Evolutionary conservation across 2,888 invertebrate genomes (phyloP).

Genomic region (Drosophila acutilabella): DNA sequence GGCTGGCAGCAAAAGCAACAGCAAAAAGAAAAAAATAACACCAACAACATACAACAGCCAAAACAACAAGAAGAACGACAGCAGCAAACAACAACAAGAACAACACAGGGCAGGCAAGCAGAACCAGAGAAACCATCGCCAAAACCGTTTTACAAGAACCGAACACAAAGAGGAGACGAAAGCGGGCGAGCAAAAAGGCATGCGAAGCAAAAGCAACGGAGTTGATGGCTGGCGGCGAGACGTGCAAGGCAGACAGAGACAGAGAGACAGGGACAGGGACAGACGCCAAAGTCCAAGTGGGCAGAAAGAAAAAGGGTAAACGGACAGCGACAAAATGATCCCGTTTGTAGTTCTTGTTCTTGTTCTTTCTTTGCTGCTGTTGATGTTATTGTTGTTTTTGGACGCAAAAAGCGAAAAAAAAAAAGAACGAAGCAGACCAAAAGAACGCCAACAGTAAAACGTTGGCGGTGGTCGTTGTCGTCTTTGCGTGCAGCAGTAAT

Average conservation of each 20-base stretch:
- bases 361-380: slow-evolving; percentile 9
- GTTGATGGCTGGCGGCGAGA: slow-evolving; percentile 3
- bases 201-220: slow-evolving; percentile 34
- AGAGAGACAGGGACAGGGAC: slow-evolving; percentile 42
- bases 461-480: slow-evolving; percentile 52
- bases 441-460: slow-evolving; percentile 45
- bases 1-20: slow-evolving; percentile 54
- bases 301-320: slow-evolving; percentile 49
- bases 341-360: slow-evolving; percentile 53
- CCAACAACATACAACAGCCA: slow-evolving; percentile 27
- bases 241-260: slow-evolving; percentile 33
- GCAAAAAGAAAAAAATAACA: slow-evolving; percentile 34
- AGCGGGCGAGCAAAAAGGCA: slow-evolving; percentile 37
- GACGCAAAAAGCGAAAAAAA: slow-evolving; percentile 44
- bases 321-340: slow-evolving; percentile 55
- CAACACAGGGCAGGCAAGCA: slow-evolving; percentile 47
- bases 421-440: slow-evolving; percentile 3
- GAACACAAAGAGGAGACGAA: slow-evolving; percentile 27
- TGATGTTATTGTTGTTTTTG: slow-evolving; percentile 32
- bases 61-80: slow-evolving; percentile 19
- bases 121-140: slow-evolving; percentile 51
- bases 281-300: slow-evolving; percentile 50
- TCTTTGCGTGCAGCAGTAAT: slow-evolving; percentile 26
- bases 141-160: slow-evolving; percentile 57
- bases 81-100: slow-evolving; percentile 23